Base-by-base conservation (phyloP, 2,113 vertebrate genomes). In the Heteronetta atricapilla region DNA sequence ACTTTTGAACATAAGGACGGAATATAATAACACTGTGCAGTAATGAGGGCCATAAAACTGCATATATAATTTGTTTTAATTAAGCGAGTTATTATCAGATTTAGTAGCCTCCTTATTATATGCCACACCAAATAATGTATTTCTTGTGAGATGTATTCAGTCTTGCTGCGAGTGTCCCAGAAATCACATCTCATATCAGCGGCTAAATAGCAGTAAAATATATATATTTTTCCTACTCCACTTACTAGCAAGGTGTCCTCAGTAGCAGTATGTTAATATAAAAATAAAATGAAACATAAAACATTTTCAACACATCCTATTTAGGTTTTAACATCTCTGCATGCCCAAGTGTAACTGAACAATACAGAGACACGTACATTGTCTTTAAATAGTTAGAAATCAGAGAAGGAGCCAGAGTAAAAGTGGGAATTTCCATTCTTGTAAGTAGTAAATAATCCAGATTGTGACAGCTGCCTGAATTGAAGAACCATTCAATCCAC, bases 301-400 rank as follows among this genome's bases (percentile, higher is more conserved):
- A 13, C 26, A 15, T 20, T 33, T 44, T 26, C 5, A 2, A 3
- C 33, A 60, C n/a, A 17, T 66, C 50, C n/a, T 34, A 6, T 11
- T 36, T 22, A 13, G 13, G 25, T 11, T 22, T 70, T n/a, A 59
- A 59, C 8, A 22, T 4, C 1, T 11, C 12, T 8, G 8, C 23
- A 36, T 0, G 0, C 20, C 21, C 2, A 64, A 63, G 52, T 10
- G 13, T 25, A 70, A 14, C 6, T n/a, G 19, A 11, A 21, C 21
- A 70, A 85, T 2, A 16, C 4, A 36, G 29, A n/a, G 64, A 72
- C 22, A 25, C 31, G 0, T 0, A 33, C 1, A 12, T 18, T 28
- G 8, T 1, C 28, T 83, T 63, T 55, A 26, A 38, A 46, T 4
- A 5, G 11, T 15, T 6, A 19, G 36, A 64, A 85, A 59, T 1